A percentile compares a stretch with the other conserved stretches of the same genome.
Conservation (phyloP, 2,888 invertebrate genomes). For the Polydrusus pterygomalis region DNA sequence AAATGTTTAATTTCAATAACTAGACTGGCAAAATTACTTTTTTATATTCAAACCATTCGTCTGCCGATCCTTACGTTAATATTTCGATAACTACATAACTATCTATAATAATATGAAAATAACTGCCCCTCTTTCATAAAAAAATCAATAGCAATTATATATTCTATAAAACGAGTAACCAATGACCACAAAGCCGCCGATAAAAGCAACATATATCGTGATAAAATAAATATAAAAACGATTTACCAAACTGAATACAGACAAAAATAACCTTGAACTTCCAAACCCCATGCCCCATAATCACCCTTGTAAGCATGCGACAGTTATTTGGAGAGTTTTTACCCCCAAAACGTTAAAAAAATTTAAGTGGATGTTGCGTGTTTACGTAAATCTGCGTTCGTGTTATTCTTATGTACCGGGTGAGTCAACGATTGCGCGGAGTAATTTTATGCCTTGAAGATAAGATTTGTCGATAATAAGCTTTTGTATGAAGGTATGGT, state of each 20-base stretch:
- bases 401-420: too few relatives aligned
- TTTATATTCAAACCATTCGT: too few relatives aligned
- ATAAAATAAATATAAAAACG: neutral
- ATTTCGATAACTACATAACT: too few relatives aligned
- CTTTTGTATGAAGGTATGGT: too few relatives aligned
- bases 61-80: too few relatives aligned
- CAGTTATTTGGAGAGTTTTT: slow-evolving; percentile 12
- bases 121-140: neutral
- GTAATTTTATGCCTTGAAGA: too few relatives aligned
- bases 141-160: neutral
- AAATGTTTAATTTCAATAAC: too few relatives aligned
- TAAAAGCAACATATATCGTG: neutral
- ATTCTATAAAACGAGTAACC: neutral
- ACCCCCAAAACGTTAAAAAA: neutral
- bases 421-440: too few relatives aligned
- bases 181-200: slow-evolving; percentile 11
- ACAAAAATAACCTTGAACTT: slow-evolving; percentile 46
- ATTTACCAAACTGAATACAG: slow-evolving; percentile 9
- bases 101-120: too few relatives aligned
- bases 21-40: too few relatives aligned
- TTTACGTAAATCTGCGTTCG: too few relatives aligned
- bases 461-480: too few relatives aligned
- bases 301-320: slow-evolving; percentile 22
- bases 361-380: neutral
- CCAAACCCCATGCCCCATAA: slow-evolving; percentile 31